Percentiles rank a stretch among this genome's conserved stretches.
phyloP scores from a whole-genome alignment of 2,888 invertebrate species.

The Torymus texanus region DNA sequence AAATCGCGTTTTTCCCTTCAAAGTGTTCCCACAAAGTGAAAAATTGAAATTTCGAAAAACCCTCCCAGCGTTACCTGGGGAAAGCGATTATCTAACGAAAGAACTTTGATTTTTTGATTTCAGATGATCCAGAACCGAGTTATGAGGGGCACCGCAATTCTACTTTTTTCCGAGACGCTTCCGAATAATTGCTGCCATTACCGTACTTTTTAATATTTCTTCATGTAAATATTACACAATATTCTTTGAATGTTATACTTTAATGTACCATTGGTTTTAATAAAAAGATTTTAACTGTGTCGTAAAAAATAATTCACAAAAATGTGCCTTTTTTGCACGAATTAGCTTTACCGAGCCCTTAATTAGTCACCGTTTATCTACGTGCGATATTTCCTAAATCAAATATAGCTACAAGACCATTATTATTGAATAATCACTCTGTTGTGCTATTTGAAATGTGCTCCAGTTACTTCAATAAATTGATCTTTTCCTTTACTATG shows the following conservation, averaged over 20 bases:
- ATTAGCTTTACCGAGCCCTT: too few species aligned
- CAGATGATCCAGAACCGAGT: slow-evolving; percentile 9
- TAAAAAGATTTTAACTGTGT: slow-evolving; percentile 11
- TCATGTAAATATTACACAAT: background rate
- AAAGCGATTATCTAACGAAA: too few species aligned
- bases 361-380: too few species aligned
- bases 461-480: too few species aligned
- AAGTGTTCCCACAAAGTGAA: too few species aligned
- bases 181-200: background rate
- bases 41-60: background rate
- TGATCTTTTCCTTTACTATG: too few species aligned
- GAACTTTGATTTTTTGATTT: background rate
- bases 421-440: too few species aligned
- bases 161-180: slow-evolving; percentile 4
- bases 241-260: too few species aligned
- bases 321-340: slow-evolving; percentile 20
- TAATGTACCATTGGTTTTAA: slow-evolving; percentile 1
- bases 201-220: slow-evolving; percentile 9
- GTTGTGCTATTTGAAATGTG: too few species aligned
- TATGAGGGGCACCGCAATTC: slow-evolving; percentile 7
- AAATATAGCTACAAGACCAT: too few species aligned
- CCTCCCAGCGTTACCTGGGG: background rate
- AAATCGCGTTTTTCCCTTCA: background rate
- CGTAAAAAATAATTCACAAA: slow-evolving; percentile 33
- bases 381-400: too few species aligned